These are phyloP conservation scores for Mustela nigripes DNA, from an alignment of 2,113 vertebrate genomes.

Conservation along the genomic window DNA sequence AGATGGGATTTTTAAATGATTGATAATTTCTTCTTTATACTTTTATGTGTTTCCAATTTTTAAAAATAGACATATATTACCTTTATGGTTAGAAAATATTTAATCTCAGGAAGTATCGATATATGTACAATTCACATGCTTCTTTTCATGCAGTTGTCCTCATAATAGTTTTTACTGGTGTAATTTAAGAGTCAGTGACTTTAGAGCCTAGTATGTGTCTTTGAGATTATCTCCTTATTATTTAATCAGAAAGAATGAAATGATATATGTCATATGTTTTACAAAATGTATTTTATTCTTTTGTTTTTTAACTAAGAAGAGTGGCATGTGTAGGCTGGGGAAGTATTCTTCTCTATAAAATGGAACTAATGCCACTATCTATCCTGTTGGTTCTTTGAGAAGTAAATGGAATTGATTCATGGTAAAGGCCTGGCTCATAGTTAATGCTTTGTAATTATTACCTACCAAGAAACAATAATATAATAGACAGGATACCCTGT, in stretches of 20 bases:
- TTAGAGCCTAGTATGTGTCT: background rate
- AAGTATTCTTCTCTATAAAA: background rate
- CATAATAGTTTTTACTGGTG: background rate
- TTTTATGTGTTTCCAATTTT: background rate
- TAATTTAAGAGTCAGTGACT: background rate
- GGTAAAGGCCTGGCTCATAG: background rate
- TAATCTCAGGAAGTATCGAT: background rate
- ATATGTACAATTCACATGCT: background rate
- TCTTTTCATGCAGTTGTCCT: background rate
- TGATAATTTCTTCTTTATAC: background rate
- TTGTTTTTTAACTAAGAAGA: constrained; percentile 4
- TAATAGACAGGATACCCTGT: background rate
- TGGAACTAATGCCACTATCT: background rate
- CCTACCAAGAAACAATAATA: background rate
- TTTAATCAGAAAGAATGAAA: background rate
- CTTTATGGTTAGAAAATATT: constrained; percentile 44
- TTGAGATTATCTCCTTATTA: background rate
- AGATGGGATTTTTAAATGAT: background rate
- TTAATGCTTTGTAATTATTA: background rate
- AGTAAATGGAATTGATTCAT: background rate
- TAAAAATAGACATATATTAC: background rate
- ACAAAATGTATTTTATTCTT: background rate
- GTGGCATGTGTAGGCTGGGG: background rate
- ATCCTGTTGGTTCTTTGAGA: background rate
- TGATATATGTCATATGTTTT: background rate